Evolutionary conservation across 30 jellyfish, hydroid and myxozoan species (phyloP).

Genomic region (Nemopilema nomurai): DNA sequence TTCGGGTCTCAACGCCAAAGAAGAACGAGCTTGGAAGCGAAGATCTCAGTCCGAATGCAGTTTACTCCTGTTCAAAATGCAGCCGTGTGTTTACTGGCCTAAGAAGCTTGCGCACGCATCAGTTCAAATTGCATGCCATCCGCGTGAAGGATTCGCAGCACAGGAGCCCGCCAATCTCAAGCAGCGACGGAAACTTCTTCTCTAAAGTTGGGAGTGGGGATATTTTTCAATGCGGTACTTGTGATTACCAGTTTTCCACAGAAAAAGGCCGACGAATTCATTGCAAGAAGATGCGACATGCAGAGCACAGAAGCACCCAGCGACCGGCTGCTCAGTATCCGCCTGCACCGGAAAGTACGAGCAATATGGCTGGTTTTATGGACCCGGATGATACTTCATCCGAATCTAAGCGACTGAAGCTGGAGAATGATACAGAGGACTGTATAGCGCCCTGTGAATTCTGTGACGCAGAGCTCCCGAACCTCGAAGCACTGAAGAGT

Average conservation of each 20-base stretch:
- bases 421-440: conserved; percentile 3
- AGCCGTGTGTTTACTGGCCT: conserved; percentile 73
- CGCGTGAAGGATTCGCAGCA: conserved; percentile 61
- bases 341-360: not conserved
- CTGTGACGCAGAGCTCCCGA: conserved; percentile 55
- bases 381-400: conserved; percentile 13
- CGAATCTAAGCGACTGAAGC: conserved; percentile 4
- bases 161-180: not conserved
- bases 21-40: conserved; percentile 65
- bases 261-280: conserved; percentile 69
- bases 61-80: conserved; percentile 65
- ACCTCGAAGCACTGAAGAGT: conserved; percentile 42
- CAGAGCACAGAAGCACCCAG: conserved; percentile 30
- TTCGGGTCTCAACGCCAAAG: not conserved
- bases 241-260: conserved; percentile 66
- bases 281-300: conserved; percentile 70
- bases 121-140: conserved; percentile 72
- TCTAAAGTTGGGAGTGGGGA: conserved; percentile 31
- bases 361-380: not conserved
- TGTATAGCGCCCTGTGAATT: conserved; percentile 56
- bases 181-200: conserved; percentile 21
- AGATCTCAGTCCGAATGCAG: conserved; percentile 56
- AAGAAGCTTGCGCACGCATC: conserved; percentile 76
- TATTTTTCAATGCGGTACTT: conserved; percentile 63
- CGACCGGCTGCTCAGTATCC: not conserved